Conservation (phyloP, 2,797 vertebrate species). For the Limosa lapponica region DNA sequence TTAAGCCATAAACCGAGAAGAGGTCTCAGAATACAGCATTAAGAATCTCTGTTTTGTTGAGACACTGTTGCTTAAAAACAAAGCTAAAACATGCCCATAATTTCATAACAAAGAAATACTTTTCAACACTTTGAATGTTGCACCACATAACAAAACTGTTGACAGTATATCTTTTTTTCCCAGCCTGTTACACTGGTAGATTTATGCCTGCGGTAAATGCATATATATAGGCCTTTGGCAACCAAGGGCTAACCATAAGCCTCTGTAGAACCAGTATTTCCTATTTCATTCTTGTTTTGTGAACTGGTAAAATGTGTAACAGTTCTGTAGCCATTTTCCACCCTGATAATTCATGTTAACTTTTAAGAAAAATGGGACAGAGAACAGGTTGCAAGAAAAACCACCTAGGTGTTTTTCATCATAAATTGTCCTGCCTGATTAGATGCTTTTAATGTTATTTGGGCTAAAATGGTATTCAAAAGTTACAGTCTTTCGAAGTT, state of each 20-base stretch:
- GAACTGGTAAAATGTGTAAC: background rate
- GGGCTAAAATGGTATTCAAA: background rate
- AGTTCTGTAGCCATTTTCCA: background rate
- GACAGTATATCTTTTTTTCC: constrained; percentile 16
- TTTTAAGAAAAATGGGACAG: background rate
- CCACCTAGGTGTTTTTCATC: background rate
- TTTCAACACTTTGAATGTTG: constrained; percentile 60
- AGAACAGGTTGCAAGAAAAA: background rate
- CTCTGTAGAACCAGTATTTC: background rate
- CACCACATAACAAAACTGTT: constrained; percentile 45
- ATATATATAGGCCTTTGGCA: background rate
- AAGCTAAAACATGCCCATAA: constrained; percentile 56
- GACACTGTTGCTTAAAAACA: constrained; percentile 44
- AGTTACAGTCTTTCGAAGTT: background rate
- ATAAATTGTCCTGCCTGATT: background rate
- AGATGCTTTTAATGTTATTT: background rate
- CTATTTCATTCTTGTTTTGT: background rate
- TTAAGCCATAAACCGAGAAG: background rate
- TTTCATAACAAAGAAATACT: constrained; percentile 63
- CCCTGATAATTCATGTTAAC: background rate
- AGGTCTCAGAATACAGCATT: background rate
- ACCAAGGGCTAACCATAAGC: background rate
- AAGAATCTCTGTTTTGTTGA: constrained; percentile 37
- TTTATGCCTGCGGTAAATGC: constrained; percentile 16
- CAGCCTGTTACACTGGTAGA: background rate